phyloP scores from a whole-genome alignment of 2,888 invertebrate genomes.

The Cataglyphis cursor region DNA sequence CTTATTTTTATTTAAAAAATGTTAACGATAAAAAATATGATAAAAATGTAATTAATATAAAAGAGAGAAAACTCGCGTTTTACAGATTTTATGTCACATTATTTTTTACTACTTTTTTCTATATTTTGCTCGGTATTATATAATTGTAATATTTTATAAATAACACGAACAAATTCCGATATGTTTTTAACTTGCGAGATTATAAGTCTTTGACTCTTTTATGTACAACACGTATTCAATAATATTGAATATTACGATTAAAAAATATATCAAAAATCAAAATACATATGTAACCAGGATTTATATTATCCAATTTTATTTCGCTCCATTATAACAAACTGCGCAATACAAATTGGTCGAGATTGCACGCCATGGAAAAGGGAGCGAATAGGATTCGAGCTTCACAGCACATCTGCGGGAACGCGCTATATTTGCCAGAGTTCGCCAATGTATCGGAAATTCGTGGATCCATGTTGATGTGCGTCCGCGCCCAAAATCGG shows the following conservation, averaged over 20 bases:
- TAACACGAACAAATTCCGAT: background rate
- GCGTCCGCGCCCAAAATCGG: conserved; percentile 24
- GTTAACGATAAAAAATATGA: background rate
- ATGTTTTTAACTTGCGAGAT: background rate
- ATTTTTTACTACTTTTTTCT: background rate
- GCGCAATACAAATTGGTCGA: conserved; percentile 62
- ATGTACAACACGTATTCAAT: background rate
- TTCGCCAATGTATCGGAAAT: conserved; percentile 63
- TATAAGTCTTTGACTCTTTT: background rate
- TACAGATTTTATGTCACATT: background rate
- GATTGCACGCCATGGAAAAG: conserved; percentile 58
- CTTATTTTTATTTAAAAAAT: background rate
- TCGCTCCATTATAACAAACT: background rate
- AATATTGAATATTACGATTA: conserved; percentile 1
- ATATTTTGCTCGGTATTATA: background rate
- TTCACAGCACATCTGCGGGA: conserved; percentile 27
- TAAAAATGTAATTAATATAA: background rate
- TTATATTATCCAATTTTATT: conserved; percentile 25
- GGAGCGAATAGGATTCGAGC: conserved; percentile 2
- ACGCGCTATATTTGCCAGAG: conserved; percentile 31
- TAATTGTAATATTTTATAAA: background rate
- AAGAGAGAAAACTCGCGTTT: background rate
- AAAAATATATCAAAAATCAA: conserved; percentile 28
- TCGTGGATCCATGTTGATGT: conserved; percentile 56
- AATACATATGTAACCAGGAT: background rate